Evolutionary conservation across 2,113 vertebrate species (phyloP), one percentile per base, ranked within the genome.

Genomic region (Austrofundulus limnaeus): DNA sequence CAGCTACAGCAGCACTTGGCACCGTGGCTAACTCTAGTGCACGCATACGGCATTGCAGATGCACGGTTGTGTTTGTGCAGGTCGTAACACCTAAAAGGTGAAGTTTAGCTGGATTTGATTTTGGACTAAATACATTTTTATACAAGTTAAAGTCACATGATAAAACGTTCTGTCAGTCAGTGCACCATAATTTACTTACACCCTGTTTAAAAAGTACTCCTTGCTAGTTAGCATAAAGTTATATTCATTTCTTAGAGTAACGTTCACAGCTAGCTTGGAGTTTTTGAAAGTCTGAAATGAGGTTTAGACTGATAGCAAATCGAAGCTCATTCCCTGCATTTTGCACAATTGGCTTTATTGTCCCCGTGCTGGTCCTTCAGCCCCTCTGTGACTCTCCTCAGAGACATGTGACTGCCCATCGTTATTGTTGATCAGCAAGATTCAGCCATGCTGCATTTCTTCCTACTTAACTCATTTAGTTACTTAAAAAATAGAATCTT

Each of bases 61-160:
- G 48, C 20, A 31, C 23, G 52, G 16, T 6, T 47, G 19, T 51
- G 43, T 71, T 69, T 15, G 4, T 67, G 43, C 62, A 80, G 66
- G 14, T 25, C 45, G 45, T 42, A 25, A 28, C 13, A 39, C 38
- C n/a, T 20, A 48, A 48, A 68, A 25, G 59, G 53, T 54, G 20
- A 34, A 23, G 20, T 48, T 51, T 11, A 46, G 37, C 31, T 66
- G 55, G 47, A 11, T 43, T 77, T n/a, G 53, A 43, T 31, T 48
- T 49, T 25, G 24, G 15, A 24, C 47, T 48, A 7, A 23, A 48
- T 12, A 6, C 11, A 23, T 14, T 2, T 23, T 48, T 12, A 5
- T 48, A 12, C 21, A 6, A 23, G 2, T 21, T n/a, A 23, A 48
- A 24, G n/a, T n/a, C n/a, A n/a, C n/a, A n/a, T n/a, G n/a, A n/a